phyloP scores from a whole-genome alignment of 2,113 vertebrate genomes.

The Chamaetylas fuelleborni region DNA sequence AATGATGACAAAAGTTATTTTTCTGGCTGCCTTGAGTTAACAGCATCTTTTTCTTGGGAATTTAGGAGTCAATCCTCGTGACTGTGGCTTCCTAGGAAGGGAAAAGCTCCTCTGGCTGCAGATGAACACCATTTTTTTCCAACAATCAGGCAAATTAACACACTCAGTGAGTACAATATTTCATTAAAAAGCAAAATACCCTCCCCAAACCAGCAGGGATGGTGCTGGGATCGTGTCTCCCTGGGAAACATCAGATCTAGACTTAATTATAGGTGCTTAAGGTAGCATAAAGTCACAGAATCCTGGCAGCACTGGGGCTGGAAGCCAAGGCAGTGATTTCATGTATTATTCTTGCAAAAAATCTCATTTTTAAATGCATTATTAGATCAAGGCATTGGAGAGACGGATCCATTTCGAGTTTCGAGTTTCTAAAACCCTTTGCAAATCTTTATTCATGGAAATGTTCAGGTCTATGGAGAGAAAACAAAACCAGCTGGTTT shows the following conservation, averaged over 20 bases:
- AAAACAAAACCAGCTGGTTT: constrained; percentile 42
- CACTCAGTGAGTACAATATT: background rate
- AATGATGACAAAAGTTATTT: background rate
- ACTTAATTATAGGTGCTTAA: background rate
- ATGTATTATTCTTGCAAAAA: background rate
- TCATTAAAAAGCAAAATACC: background rate
- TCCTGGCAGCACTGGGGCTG: background rate
- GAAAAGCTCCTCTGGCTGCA: background rate
- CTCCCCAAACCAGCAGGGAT: background rate
- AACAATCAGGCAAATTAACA: background rate
- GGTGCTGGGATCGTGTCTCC: background rate
- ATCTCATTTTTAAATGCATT: background rate
- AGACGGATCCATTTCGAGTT: background rate
- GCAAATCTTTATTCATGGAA: constrained; percentile 42
- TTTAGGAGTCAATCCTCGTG: constrained; percentile 26
- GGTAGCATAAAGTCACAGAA: background rate
- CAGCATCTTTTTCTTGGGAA: background rate
- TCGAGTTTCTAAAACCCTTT: background rate
- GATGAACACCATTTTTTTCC: background rate
- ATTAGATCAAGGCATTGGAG: constrained; percentile 6
- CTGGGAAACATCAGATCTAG: background rate
- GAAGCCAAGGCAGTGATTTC: accelerated
- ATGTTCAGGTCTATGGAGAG: background rate
- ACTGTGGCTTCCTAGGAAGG: constrained; percentile 3
- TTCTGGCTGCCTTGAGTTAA: background rate